Percentiles rank a stretch among this genome's conserved stretches.
phyloP scores from a whole-genome alignment of 2,888 invertebrate genomes.

The Callyntrura sp. region DNA sequence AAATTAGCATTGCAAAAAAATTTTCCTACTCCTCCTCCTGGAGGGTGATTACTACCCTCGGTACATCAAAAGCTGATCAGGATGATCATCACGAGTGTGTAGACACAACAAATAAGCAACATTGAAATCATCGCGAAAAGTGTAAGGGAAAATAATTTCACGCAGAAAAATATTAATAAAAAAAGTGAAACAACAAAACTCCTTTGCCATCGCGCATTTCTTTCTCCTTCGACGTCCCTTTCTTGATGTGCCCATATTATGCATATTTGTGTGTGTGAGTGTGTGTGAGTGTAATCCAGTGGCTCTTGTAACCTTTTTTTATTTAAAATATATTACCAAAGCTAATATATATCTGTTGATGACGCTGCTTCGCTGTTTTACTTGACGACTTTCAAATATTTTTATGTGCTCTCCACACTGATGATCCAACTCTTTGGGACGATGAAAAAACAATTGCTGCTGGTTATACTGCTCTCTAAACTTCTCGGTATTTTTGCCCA shows the following conservation, averaged over 20 bases:
- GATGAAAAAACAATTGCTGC: background rate
- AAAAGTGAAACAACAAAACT: slow-evolving; percentile 26
- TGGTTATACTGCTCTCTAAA: background rate
- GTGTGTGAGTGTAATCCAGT: slow-evolving; percentile 68
- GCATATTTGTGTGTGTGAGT: slow-evolving; percentile 13
- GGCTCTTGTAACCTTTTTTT: slow-evolving; percentile 46
- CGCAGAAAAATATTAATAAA: background rate
- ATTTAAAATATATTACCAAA: background rate
- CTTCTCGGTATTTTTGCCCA: slow-evolving; percentile 55
- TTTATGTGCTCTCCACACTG: background rate
- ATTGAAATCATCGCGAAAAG: background rate
- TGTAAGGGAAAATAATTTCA: background rate
- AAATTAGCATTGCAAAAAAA: slow-evolving; percentile 63
- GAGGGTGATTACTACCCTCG: slow-evolving; percentile 52
- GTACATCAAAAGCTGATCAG: slow-evolving; percentile 45
- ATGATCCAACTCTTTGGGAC: too few relatives aligned
- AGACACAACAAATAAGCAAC: slow-evolving; percentile 47
- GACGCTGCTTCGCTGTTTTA: background rate
- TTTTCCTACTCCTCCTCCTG: slow-evolving; percentile 44
- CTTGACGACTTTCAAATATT: background rate
- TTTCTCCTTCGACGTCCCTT: too few relatives aligned
- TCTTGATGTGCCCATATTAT: background rate
- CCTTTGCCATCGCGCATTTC: background rate
- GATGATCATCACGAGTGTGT: slow-evolving; percentile 18
- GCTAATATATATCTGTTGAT: background rate